A percentile compares a stretch with the other conserved stretches of the same genome.
Conservation (phyloP, 2,888 invertebrate genomes). For the Hirudinaria manillensis region DNA sequence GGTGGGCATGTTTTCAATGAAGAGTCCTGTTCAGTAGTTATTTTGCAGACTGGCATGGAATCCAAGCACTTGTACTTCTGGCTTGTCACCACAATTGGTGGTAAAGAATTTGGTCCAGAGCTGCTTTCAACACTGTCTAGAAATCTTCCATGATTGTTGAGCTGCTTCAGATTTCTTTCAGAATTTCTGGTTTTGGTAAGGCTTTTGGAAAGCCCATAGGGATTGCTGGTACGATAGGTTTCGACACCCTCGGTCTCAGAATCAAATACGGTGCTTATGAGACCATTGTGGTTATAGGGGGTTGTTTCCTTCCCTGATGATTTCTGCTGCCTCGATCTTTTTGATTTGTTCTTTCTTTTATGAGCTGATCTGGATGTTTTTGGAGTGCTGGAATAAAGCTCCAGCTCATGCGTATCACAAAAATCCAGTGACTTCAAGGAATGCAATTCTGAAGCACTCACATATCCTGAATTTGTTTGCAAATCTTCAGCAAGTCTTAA, state of each 20-base stretch:
- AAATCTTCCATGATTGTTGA: constrained; percentile 7
- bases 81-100: neutral
- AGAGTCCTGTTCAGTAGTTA: neutral
- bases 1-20: neutral
- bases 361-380: constrained; percentile 1
- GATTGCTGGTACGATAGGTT: neutral
- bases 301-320: neutral
- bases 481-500: neutral
- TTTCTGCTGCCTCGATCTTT: constrained; percentile 14
- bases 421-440: constrained; percentile 15
- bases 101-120: neutral
- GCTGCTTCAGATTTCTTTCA: constrained; percentile 19
- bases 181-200: constrained; percentile 17
- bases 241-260: constrained; percentile 5
- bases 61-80: constrained; percentile 14
- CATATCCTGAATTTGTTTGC: neutral
- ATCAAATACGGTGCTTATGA: neutral
- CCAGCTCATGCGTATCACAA: constrained; percentile 18
- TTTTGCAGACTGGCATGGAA: neutral
- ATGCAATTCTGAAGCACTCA: constrained; percentile 3
- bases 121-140: neutral
- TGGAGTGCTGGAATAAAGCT: constrained; percentile 18
- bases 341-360: constrained; percentile 8
- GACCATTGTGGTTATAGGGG: neutral
- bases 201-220: neutral